Evolutionary conservation across 2,888 invertebrate species (phyloP), one percentile per base, ranked within the genome.

Genomic region (Uropetala carovei): DNA sequence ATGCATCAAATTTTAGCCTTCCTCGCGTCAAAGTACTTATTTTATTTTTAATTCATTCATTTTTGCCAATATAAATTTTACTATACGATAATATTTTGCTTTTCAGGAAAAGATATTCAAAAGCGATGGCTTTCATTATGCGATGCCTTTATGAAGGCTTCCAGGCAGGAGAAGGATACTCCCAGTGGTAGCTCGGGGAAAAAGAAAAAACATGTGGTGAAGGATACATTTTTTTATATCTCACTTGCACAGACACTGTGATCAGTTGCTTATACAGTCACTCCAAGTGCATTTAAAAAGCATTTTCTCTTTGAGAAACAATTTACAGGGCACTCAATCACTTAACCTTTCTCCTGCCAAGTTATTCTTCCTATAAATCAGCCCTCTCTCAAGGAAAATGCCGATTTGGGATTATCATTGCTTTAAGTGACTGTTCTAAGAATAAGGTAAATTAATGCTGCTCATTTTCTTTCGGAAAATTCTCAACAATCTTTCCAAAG

Each of bases 271-370:
- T 64, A 27, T 11, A 43, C 89, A 68, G 18, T 89, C 89, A 64
- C 68, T 18, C 89, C 64, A 56, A 43, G 89, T 89, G 89, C 89
- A 89, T 89, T 85, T 68, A 16, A 64, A 64, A 89, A 89, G 68
- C 43, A 64, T 22, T 64, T 64, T 43, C 27, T 89, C n/a, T 18
- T 60, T 64, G 89, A 89, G 89, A 89, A 64, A 64, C 89, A 89
- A 64, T 60, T 13, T 89, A 64, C 89, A 89, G 64, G 89, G 89
- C 89, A 89, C 89, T 89, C 89, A 56, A 64, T 89, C 89, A 89
- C 64, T 89, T 30, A 89, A n/a, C 60, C 89, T 89, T 89, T 89
- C 64, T 43, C 89, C n/a, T 68, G 60, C 43, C 43, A 30, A 64
- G 64, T 64, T 43, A 64, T 89, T 89, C 64, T 64, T 56, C n/a